A percentile compares a stretch with the other conserved stretches of the same genome.
These are phyloP conservation scores for Pelmatolapia mariae DNA, from an alignment of 2,113 vertebrate species.

Conservation along the genomic window DNA sequence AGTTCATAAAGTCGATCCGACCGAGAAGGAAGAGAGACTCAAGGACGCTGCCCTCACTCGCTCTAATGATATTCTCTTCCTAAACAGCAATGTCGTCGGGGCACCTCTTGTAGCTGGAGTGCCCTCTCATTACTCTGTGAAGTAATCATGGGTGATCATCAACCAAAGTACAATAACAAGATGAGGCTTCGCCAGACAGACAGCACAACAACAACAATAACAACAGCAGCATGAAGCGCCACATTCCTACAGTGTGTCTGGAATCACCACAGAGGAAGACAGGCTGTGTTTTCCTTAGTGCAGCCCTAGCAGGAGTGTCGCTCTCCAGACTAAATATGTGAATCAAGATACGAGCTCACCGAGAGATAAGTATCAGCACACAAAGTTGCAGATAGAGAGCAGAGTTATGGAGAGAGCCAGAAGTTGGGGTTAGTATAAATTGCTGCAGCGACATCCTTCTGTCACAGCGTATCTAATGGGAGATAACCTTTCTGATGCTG, in stretches of 20 bases:
- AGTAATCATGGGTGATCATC: not conserved
- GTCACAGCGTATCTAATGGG: slow-evolving; percentile 15
- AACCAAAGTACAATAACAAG: not conserved
- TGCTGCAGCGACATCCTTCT: not conserved
- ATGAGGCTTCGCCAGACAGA: not conserved
- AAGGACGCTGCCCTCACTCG: slow-evolving; percentile 15
- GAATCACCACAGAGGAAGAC: not conserved
- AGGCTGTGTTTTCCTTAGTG: not conserved
- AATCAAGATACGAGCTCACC: not conserved
- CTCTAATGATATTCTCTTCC: not conserved
- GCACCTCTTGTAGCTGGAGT: not conserved
- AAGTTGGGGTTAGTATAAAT: not conserved
- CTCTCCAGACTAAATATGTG: not conserved
- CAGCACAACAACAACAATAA: not conserved
- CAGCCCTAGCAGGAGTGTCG: not conserved
- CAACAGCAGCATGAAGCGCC: not conserved
- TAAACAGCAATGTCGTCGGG: not conserved
- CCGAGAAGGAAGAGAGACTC: not conserved
- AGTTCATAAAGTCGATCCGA: not conserved
- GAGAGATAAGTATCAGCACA: not conserved
- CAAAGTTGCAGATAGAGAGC: not conserved
- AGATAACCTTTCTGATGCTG: slow-evolving; percentile 24
- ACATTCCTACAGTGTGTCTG: not conserved
- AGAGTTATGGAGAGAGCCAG: not conserved
- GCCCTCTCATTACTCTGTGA: not conserved